These are phyloP conservation scores for Trachops cirrhosus DNA, from an alignment of 2,797 vertebrate genomes.

Conservation along the genomic window DNA sequence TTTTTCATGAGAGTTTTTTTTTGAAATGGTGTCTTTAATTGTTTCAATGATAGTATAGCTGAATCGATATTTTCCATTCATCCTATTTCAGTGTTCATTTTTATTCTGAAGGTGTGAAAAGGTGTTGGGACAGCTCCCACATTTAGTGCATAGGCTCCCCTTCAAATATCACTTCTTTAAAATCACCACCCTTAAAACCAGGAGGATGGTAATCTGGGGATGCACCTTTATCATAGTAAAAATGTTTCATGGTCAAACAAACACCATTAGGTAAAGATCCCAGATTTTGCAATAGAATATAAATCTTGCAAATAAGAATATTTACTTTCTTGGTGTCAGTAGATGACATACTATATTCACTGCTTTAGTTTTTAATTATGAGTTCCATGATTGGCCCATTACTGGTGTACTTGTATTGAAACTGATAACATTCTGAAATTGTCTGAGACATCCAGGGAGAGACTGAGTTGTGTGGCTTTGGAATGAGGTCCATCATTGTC, in stretches of 20 bases:
- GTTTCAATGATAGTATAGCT: constrained; percentile 61
- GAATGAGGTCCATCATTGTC: neutral
- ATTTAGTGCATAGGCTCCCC: constrained; percentile 88
- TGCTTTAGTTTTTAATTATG: constrained; percentile 76
- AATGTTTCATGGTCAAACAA: constrained; percentile 95
- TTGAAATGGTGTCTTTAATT: constrained; percentile 43
- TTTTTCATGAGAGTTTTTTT: constrained; percentile 42
- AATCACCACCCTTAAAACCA: constrained; percentile 88
- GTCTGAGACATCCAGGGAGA: constrained; percentile 79
- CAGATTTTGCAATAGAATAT: constrained; percentile 94
- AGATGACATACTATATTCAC: constrained; percentile 74
- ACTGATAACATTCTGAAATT: constrained; percentile 96
- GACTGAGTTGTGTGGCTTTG: neutral
- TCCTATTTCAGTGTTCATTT: constrained; percentile 91
- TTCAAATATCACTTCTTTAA: constrained; percentile 86
- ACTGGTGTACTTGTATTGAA: constrained; percentile 92
- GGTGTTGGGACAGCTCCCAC: constrained; percentile 93
- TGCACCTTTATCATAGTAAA: constrained; percentile 93
- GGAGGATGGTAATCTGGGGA: neutral
- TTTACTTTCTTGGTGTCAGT: constrained; percentile 91
- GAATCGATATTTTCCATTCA: constrained; percentile 86
- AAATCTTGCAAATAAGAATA: constrained; percentile 94
- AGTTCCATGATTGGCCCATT: constrained; percentile 90
- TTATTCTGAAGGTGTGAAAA: constrained; percentile 91
- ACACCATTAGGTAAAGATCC: constrained; percentile 90